phyloP scores from a whole-genome alignment of 2,113 vertebrate species.

The Odobenus rosmarus region DNA sequence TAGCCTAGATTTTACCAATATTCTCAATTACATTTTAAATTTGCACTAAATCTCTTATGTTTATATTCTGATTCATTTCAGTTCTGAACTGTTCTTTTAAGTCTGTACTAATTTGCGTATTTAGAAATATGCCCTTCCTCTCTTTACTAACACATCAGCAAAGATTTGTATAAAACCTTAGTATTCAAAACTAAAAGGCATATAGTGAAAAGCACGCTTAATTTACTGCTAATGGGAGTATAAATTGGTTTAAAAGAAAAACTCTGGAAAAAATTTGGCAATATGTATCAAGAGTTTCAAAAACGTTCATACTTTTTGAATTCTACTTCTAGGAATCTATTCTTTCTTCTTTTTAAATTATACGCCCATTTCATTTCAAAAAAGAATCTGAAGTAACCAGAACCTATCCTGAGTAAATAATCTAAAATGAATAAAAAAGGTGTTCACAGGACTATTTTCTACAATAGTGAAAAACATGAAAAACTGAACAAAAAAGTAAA shows the following conservation, averaged over 20 bases:
- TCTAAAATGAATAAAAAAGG: background rate
- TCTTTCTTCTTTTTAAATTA: conserved; percentile 30
- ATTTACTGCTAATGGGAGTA: background rate
- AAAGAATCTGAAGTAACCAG: background rate
- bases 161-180: background rate
- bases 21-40: background rate
- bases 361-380: background rate
- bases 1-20: conserved; percentile 49
- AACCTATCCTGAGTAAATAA: conserved; percentile 27
- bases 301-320: conserved; percentile 14
- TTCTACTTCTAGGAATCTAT: background rate
- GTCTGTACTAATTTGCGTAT: background rate
- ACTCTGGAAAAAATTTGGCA: background rate
- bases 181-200: background rate
- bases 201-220: background rate
- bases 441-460: background rate
- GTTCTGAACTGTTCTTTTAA: background rate
- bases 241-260: conserved; percentile 8
- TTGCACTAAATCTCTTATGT: background rate
- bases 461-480: background rate
- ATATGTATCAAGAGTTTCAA: background rate
- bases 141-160: conserved; percentile 28
- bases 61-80: conserved; percentile 24
- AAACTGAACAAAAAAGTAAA: conserved; percentile 1
- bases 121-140: conserved; percentile 3